phyloP scores from a whole-genome alignment of 2,113 vertebrate species.

The Onychostruthus taczanowskii region DNA sequence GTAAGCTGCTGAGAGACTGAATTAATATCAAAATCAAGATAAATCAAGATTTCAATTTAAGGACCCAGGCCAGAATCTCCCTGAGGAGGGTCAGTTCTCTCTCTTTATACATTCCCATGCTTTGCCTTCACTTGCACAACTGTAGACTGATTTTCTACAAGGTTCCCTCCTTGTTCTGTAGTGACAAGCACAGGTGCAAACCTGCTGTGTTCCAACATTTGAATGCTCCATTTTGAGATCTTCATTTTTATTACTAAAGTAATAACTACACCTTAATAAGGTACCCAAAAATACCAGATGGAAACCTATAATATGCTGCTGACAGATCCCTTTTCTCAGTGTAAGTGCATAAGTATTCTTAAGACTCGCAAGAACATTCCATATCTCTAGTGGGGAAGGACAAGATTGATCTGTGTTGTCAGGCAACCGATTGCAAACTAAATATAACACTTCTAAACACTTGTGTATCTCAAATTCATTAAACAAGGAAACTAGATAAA shows the following conservation, averaged over 20 bases:
- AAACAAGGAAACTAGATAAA: not conserved
- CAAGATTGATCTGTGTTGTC: not conserved
- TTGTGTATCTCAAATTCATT: not conserved
- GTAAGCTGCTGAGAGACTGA: not conserved
- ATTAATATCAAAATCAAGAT: not conserved
- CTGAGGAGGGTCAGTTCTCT: not conserved
- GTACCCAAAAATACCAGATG: not conserved
- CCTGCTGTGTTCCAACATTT: not conserved
- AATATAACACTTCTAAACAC: not conserved
- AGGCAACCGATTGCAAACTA: conserved; percentile 15
- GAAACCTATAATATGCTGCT: not conserved
- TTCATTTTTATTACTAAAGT: not conserved
- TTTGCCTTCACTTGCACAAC: not conserved
- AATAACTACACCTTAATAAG: not conserved
- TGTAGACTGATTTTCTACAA: not conserved
- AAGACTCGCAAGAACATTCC: not conserved
- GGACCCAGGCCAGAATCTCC: not conserved
- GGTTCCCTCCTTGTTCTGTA: not conserved
- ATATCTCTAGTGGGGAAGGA: not conserved
- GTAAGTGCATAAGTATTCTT: not conserved
- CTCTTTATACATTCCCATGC: not conserved
- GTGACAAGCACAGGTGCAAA: not conserved
- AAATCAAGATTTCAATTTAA: not conserved
- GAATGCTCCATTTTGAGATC: not conserved
- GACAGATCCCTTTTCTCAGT: not conserved